Conservation (phyloP, 2,113 vertebrate species). For the Callochromis pleurospilus region DNA sequence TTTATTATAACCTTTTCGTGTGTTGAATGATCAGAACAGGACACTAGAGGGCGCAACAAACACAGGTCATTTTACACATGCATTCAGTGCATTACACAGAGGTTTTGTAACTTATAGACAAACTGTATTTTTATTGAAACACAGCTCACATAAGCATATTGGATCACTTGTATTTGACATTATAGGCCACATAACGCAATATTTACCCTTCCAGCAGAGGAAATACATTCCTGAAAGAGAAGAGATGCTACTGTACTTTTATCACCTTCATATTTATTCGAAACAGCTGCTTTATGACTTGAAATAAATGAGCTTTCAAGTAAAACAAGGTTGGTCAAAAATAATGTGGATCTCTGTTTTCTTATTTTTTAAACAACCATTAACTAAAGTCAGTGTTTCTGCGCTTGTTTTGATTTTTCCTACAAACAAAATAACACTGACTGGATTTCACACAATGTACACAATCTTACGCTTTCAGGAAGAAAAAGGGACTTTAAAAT, state of each 20-base stretch:
- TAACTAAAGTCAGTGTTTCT: not conserved
- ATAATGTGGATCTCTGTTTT: not conserved
- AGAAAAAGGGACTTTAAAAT: not conserved
- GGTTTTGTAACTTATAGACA: not conserved
- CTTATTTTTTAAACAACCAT: not conserved
- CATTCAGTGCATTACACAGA: not conserved
- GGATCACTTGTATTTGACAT: not conserved
- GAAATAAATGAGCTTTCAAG: not conserved
- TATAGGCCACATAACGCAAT: not conserved
- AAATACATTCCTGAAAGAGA: not conserved
- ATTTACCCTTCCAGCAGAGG: not conserved
- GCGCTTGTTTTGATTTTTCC: not conserved
- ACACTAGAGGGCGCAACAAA: slow-evolving; percentile 33
- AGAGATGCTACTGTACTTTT: not conserved
- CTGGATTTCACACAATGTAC: not conserved
- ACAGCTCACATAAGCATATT: not conserved
- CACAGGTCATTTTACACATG: not conserved
- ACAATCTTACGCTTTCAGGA: not conserved
- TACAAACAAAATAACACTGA: not conserved
- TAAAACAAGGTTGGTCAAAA: not conserved
- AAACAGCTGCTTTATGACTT: not conserved
- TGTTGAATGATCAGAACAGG: not conserved
- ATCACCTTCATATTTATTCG: not conserved
- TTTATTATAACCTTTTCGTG: not conserved
- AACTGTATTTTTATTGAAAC: not conserved